These are phyloP conservation scores for Heteropelma amictum DNA, from an alignment of 2,888 invertebrate genomes.

Conservation along the genomic window DNA sequence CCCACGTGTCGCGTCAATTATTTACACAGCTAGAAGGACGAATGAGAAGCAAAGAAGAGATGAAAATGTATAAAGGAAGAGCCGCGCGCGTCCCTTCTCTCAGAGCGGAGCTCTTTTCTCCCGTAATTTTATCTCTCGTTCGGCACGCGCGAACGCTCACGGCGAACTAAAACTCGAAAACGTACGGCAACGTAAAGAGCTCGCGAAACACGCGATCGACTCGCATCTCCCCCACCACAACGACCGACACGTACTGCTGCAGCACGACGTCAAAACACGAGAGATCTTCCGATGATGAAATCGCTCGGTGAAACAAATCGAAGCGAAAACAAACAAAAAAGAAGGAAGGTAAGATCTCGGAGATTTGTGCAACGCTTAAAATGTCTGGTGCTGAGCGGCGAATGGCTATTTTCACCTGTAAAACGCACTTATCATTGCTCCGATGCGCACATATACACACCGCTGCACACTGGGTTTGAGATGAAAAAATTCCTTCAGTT, in stretches of 20 bases:
- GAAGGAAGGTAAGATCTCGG: not conserved
- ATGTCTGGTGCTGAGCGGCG: not conserved
- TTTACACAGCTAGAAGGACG: not conserved
- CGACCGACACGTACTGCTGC: too few species aligned
- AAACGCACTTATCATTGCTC: too few species aligned
- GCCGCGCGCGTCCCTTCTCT: not conserved
- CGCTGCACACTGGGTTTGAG: too few species aligned
- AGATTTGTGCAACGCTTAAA: not conserved
- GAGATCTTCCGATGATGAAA: constrained; percentile 7
- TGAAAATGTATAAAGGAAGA: too few species aligned
- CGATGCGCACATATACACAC: too few species aligned
- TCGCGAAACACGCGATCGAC: constrained; percentile 8
- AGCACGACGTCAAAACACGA: not conserved
- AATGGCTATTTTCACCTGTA: not conserved
- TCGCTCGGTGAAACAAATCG: constrained; percentile 6
- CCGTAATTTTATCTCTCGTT: constrained; percentile 19
- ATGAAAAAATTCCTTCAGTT: too few species aligned
- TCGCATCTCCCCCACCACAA: constrained; percentile 16
- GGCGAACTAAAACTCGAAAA: constrained; percentile 55
- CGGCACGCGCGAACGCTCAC: constrained; percentile 45
- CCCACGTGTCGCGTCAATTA: constrained; percentile 3
- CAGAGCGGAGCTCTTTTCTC: not conserved
- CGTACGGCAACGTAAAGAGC: not conserved
- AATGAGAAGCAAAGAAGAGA: not conserved
- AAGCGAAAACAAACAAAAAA: not conserved